Evolutionary conservation across 1,140 invertebrate species (phyloP), one percentile per base, ranked within the genome.

Genomic region (Lepidurus packardi): DNA sequence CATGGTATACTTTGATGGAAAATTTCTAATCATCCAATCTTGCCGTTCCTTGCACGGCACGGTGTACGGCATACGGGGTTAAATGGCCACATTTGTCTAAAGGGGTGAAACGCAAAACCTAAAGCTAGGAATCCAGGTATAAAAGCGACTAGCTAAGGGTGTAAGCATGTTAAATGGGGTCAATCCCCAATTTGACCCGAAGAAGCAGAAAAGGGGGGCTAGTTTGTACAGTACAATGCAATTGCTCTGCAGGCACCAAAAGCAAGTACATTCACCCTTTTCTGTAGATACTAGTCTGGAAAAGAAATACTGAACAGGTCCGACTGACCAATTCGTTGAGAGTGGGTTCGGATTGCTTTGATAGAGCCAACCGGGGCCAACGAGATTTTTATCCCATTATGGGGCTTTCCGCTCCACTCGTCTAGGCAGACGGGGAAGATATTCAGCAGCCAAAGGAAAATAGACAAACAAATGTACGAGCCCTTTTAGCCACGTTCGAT

Each of bases 1-100:
- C 16, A 7, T 65, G 21, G 6, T n/a, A 65, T 65, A 65, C 53
- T n/a, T 65, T 21, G 21, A 16, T 65, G 53, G 34, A 21, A 21
- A 65, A 65, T 65, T 65, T 65, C n/a, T 65, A 65, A 65, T 65
- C 53, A 65, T 65, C 53, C 53, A 7, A 65, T 65, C 53, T 13
- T 21, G 53, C 21, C 53, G 53, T n/a, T 65, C 53, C 16, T 34
- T 34, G 34, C 34, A 34, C 34, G 53, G 13, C 47, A 65, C 47
- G 47, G 47, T 65, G 13, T 65, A 21, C 21, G 21, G 34, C 34
- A 3, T 34, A 34, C 34, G 21, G 53, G 53, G 53, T 65, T 65
- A 65, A 65, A 65, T 21, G 13, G 21, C 6, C 53, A 21, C 53
- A 65, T 65, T 65, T 65, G 53, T 65, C 53, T 65, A 65, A 65